A percentile compares a stretch with the other conserved stretches of the same genome.
Conservation (phyloP, 2,113 vertebrate genomes). For the Phodopus roborovskii region DNA sequence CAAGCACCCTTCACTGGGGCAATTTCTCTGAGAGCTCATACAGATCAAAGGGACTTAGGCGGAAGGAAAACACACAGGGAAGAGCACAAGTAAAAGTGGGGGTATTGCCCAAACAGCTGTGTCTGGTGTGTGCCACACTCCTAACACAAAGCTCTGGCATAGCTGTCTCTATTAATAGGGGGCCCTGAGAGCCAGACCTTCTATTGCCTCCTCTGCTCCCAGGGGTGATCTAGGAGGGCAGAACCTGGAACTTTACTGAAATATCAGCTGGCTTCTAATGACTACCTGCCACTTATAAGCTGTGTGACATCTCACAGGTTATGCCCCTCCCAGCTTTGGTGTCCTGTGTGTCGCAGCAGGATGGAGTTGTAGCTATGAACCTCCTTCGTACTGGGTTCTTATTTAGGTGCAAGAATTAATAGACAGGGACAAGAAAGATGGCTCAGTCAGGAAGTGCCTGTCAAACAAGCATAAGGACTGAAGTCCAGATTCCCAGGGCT, state of each 20-base stretch:
- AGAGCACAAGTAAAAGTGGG: background rate
- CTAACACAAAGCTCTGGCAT: accelerated
- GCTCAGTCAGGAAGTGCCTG: background rate
- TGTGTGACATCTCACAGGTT: background rate
- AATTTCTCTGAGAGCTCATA: background rate
- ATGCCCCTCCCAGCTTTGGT: background rate
- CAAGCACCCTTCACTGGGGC: background rate
- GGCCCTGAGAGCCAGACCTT: background rate
- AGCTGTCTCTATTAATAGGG: accelerated
- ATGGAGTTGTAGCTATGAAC: accelerated
- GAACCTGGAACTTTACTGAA: background rate
- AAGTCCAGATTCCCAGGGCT: too few relatives aligned
- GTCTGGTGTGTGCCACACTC: accelerated
- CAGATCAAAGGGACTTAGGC: conserved; percentile 19
- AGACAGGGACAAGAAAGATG: background rate
- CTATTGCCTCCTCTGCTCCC: background rate
- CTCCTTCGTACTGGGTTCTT: background rate
- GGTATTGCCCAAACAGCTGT: accelerated
- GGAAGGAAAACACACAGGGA: background rate
- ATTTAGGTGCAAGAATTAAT: background rate
- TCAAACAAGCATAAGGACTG: background rate
- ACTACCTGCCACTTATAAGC: background rate
- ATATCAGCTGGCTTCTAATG: background rate
- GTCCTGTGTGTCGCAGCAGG: accelerated
- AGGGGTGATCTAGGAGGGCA: accelerated